Evolutionary conservation across 2,888 invertebrate species (phyloP), one percentile per base, ranked within the genome.

Genomic region (Pandemis corylana): DNA sequence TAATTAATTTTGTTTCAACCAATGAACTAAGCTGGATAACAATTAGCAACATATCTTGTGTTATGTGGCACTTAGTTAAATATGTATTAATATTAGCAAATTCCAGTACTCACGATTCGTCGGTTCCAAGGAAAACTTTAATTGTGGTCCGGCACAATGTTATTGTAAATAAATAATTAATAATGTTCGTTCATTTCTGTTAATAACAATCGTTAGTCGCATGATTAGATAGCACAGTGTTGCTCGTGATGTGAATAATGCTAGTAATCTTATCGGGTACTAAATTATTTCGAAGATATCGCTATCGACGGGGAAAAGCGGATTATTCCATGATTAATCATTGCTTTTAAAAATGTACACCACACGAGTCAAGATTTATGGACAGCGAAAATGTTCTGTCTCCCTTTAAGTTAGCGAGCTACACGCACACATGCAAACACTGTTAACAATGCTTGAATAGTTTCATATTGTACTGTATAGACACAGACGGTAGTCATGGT

Each of bases 221-320:
- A 76, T 79, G 93, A 93, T 92, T 85, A 92, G 92, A 93, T 92
- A 90, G 73, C 76, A 79, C 72, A 83, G 82, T 84, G 84, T 81
- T 83, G 80, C 82, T 81, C 82, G 82, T 83, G 81, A 82, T 81
- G 80, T 82, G 84, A 86, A 84, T 88, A 87, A 85, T 86, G 79
- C 74, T 79, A 78, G 82, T 85, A 56, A 91, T 92, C 92, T 93
- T 90, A 93, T 93, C 93, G 77, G 72, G 76, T 68, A 78, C 76
- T 81, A 79, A 87, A 85, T 83, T 84, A 83, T 83, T 88, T 85
- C 78, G 78, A 80, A 82, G 80, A 86, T 82, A 83, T 83, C 79
- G 76, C 61, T 51, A 62, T 36, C 61, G 67, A 7, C 56, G 49
- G 20, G n/a, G 28, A 61, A 61, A 53, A 15, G 28, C 49, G n/a